Base-by-base conservation (phyloP, 2,888 invertebrate genomes). In the Chrysina gloriosa region DNA sequence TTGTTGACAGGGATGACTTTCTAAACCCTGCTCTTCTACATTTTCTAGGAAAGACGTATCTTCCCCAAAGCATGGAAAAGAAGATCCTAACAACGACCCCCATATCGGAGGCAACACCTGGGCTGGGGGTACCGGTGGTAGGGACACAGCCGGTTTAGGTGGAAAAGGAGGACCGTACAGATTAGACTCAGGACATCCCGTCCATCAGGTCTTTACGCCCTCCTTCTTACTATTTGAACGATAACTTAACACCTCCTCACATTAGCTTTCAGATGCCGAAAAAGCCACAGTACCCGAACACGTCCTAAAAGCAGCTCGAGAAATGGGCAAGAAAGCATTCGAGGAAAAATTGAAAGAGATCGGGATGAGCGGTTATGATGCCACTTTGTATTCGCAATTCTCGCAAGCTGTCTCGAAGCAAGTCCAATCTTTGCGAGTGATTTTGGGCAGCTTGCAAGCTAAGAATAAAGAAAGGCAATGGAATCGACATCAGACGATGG, bases 41-140 rank as follows among this genome's bases (percentile, higher is more conserved):
- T 29, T 27, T n/a, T n/a, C n/a, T 72, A 89, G 89, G 0, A 80
- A 86, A 76, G 91, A 91, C 78, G 89, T 90, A 3, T 89, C 90
- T 3, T 86, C 86, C 0, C 97, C 98, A 0, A 98, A 98, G 79
- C 92, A 95, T 80, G 98, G 98, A 1, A 96, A 97, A 83, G 89
- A 93, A 11, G 97, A 97, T 82, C 90, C 93, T 0, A 91, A 93
- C 9, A 94, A 95, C 78, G 89, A 93, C 47, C 97, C 97, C 0
- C 98, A 98, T 83, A 95, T 97, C 42, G 98, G 98, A 27, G 98
- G 98, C 0, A 96, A 96, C 80, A 95, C 93, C 0, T 98, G 98
- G 97, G 97, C 97, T 48, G 97, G 97, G 27, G 97, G 97, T 58
- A 94, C 92, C 6, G 97, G 96, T 31, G 97, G 96, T 19, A 85